Percentiles rank a stretch among this genome's conserved stretches.
phyloP scores from a whole-genome alignment of 2,113 vertebrate species.

The Amphilophus citrinellus region DNA sequence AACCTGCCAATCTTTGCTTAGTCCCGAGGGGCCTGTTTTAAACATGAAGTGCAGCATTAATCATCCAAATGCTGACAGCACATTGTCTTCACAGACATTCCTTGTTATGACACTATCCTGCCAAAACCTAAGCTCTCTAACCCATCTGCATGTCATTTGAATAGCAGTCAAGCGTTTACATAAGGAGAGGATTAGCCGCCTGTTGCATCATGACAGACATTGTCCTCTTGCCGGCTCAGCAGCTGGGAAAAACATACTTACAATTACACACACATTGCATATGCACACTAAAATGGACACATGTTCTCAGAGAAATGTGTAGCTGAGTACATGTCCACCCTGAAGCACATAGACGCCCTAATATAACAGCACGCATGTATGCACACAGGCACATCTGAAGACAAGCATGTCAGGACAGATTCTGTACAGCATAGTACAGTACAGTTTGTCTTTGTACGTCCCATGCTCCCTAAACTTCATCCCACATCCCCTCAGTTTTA shows the following conservation, averaged over 20 bases:
- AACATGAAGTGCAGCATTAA: constrained; percentile 47
- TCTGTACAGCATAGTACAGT: background rate
- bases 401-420: background rate
- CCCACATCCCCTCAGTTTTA: background rate
- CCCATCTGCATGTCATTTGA: constrained; percentile 72
- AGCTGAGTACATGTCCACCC: background rate
- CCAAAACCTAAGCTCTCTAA: constrained; percentile 62
- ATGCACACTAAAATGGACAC: constrained; percentile 14
- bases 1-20: constrained; percentile 8
- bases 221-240: constrained; percentile 52
- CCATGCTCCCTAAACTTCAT: background rate
- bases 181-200: constrained; percentile 74
- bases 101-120: constrained; percentile 56
- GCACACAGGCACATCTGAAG: background rate
- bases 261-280: constrained; percentile 30
- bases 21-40: constrained; percentile 19
- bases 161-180: constrained; percentile 74
- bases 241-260: constrained; percentile 45
- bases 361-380: background rate
- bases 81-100: constrained; percentile 50
- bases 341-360: background rate
- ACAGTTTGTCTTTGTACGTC: background rate
- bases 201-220: constrained; percentile 69
- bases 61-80: constrained; percentile 60
- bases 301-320: constrained; percentile 10